Conservation (phyloP, 2,888 invertebrate species). For the Pteria penguin region DNA sequence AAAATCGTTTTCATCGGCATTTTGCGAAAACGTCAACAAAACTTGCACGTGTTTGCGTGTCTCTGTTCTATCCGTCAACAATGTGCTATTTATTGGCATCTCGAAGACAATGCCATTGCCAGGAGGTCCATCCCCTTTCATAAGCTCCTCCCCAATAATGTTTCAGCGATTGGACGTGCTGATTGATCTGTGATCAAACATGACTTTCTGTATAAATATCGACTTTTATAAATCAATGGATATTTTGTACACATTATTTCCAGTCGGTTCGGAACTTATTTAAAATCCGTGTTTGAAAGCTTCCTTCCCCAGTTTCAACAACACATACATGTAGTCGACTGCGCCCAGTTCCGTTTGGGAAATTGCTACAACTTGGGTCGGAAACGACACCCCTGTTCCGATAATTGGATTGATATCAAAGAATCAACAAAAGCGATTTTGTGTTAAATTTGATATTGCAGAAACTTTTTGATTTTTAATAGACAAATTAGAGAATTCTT, state of each 20-base stretch:
- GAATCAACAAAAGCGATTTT: background rate
- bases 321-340: conserved; percentile 65
- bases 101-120: conserved; percentile 1
- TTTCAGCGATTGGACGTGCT: conserved; percentile 40
- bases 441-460: conserved; percentile 28
- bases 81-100: conserved; percentile 21
- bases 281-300: conserved; percentile 70
- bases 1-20: conserved; percentile 12
- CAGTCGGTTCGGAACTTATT: conserved; percentile 70
- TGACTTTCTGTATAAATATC: conserved; percentile 63
- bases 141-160: conserved; percentile 28
- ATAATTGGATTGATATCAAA: conserved; percentile 58
- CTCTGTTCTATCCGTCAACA: conserved; percentile 11
- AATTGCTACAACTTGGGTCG: conserved; percentile 69
- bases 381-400: conserved; percentile 62
- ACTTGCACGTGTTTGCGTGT: conserved; percentile 31
- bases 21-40: conserved; percentile 15
- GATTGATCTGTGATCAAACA: conserved; percentile 41
- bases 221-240: conserved; percentile 69
- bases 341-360: conserved; percentile 66
- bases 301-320: conserved; percentile 69
- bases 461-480: conserved; percentile 33
- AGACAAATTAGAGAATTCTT: conserved; percentile 32
- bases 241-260: conserved; percentile 68
- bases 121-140: background rate